Evolutionary conservation across 2,113 vertebrate genomes (phyloP).

Genomic region (Lanius collurio): DNA sequence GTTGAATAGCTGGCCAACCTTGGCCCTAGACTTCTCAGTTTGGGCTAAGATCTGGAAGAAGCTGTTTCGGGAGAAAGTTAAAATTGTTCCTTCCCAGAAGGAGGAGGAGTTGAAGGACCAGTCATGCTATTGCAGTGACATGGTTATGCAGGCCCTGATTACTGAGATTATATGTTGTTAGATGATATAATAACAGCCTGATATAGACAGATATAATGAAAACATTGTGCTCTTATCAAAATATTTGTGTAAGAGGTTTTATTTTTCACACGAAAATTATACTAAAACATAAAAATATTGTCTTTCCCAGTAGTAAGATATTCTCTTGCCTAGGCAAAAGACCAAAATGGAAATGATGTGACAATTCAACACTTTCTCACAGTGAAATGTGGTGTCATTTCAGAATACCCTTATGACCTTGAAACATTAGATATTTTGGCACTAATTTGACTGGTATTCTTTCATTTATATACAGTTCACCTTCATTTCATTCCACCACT

Average conservation of each 20-base stretch:
- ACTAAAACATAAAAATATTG: neutral
- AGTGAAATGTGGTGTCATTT: neutral
- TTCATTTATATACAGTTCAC: neutral
- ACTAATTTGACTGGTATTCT: neutral
- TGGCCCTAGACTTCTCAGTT: neutral
- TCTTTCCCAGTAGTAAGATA: neutral
- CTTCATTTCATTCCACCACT: neutral
- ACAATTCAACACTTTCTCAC: neutral
- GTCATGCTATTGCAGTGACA: neutral
- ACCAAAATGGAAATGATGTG: neutral
- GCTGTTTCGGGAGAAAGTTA: neutral
- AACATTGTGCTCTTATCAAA: neutral
- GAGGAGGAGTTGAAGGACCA: neutral
- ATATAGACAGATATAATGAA: neutral
- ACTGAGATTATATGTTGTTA: neutral
- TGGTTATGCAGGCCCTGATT: neutral
- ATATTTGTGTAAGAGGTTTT: neutral
- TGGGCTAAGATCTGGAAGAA: neutral
- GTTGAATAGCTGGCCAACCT: rapidly evolving
- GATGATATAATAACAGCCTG: neutral
- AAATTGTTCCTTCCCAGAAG: neutral
- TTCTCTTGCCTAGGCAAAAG: neutral
- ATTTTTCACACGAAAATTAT: neutral
- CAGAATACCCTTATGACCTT: neutral
- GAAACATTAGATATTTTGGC: neutral